phyloP scores from a whole-genome alignment of 2,797 vertebrate genomes.

The Pterois miles region DNA sequence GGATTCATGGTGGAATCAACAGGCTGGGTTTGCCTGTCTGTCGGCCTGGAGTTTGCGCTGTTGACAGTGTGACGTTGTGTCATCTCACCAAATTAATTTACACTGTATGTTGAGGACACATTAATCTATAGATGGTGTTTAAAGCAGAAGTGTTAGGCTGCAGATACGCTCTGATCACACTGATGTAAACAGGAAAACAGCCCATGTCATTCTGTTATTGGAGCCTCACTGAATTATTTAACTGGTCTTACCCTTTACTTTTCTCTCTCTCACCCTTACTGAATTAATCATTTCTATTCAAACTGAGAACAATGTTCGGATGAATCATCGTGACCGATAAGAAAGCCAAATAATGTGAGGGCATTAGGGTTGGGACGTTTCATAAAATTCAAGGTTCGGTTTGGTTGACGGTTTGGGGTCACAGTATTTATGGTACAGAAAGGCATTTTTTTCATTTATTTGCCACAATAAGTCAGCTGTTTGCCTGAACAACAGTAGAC shows the following conservation, averaged over 20 bases:
- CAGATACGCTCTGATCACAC: neutral
- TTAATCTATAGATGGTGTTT: neutral
- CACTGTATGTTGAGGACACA: neutral
- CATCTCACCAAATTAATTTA: neutral
- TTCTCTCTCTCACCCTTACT: slow-evolving; percentile 32
- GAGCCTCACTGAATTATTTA: slow-evolving; percentile 93
- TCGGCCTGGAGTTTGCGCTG: neutral
- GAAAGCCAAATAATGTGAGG: neutral
- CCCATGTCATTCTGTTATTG: slow-evolving; percentile 64
- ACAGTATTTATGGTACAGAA: too few relatives aligned
- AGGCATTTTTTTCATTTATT: too few relatives aligned
- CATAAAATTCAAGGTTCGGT: too few relatives aligned
- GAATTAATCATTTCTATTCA: slow-evolving; percentile 59
- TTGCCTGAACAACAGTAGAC: too few relatives aligned
- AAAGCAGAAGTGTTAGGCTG: neutral
- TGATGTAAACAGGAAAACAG: slow-evolving; percentile 27
- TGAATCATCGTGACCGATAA: neutral
- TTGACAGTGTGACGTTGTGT: neutral
- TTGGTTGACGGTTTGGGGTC: too few relatives aligned
- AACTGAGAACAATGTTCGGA: neutral
- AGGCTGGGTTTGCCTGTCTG: neutral
- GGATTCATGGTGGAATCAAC: slow-evolving; percentile 17
- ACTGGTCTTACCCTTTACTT: slow-evolving; percentile 25
- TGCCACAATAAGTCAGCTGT: too few relatives aligned
- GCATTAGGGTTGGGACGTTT: too few relatives aligned